phyloP scores from a whole-genome alignment of 1,140 invertebrate genomes.

The Aphis craccivora region DNA sequence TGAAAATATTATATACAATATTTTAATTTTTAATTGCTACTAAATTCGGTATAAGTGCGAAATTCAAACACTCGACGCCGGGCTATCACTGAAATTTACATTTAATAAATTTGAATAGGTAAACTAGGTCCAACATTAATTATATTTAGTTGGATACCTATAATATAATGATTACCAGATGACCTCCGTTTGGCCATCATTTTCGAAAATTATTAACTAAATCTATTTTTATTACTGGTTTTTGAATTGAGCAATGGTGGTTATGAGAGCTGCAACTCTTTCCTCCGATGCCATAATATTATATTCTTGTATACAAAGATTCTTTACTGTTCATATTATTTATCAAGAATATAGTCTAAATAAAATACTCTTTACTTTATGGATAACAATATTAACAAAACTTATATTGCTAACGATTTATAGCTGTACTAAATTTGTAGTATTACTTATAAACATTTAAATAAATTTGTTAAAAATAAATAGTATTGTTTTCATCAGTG shows the following conservation, averaged over 20 bases:
- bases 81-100: background rate
- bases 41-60: background rate
- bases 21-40: background rate
- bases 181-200: background rate
- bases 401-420: too few relatives aligned
- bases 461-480: too few relatives aligned
- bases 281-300: too few relatives aligned
- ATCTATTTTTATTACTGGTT: too few relatives aligned
- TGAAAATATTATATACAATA: background rate
- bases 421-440: too few relatives aligned
- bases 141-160: background rate
- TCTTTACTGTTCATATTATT: too few relatives aligned
- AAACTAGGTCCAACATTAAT: background rate
- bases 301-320: too few relatives aligned
- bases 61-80: background rate
- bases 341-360: background rate
- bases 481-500: too few relatives aligned
- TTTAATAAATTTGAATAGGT: background rate
- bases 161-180: background rate
- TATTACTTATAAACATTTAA: too few relatives aligned
- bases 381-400: background rate
- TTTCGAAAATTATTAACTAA: background rate
- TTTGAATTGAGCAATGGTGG: too few relatives aligned
- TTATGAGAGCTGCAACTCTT: too few relatives aligned
- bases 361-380: background rate